These are phyloP conservation scores for Actias luna DNA, from an alignment of 2,888 invertebrate species.

Conservation along the genomic window DNA sequence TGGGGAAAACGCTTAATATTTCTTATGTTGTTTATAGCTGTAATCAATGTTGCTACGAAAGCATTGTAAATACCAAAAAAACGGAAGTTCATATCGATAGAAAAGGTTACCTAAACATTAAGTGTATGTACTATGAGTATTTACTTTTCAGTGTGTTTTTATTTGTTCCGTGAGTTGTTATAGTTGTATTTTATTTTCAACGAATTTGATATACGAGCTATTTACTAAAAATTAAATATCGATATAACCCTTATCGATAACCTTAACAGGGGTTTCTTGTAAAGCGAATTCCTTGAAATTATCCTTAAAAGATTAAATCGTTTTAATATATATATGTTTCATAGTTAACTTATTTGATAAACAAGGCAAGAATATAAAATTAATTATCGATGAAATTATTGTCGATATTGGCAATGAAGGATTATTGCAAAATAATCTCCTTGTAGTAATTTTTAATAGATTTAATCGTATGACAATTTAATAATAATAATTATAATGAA, in stretches of 20 bases:
- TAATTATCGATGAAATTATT: neutral
- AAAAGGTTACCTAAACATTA: neutral
- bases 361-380: neutral
- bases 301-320: no score
- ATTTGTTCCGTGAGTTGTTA: neutral
- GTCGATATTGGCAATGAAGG: neutral
- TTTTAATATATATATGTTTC: neutral
- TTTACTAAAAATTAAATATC: neutral
- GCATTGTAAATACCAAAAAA: constrained; percentile 4
- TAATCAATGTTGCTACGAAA: neutral
- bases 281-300: neutral
- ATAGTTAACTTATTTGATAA: neutral
- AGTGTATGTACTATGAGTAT: neutral
- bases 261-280: neutral
- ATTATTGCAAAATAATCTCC: neutral
- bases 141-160: constrained; percentile 12
- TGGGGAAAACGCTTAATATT: neutral
- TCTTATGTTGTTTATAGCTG: neutral
- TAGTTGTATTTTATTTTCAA: neutral
- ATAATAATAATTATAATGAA: no score
- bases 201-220: neutral
- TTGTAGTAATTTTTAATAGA: neutral
- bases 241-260: neutral
- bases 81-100: neutral
- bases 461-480: neutral